Percentiles rank a stretch among this genome's conserved stretches.
Conservation (phyloP, 2,888 invertebrate genomes). For the Volucella inanis region DNA sequence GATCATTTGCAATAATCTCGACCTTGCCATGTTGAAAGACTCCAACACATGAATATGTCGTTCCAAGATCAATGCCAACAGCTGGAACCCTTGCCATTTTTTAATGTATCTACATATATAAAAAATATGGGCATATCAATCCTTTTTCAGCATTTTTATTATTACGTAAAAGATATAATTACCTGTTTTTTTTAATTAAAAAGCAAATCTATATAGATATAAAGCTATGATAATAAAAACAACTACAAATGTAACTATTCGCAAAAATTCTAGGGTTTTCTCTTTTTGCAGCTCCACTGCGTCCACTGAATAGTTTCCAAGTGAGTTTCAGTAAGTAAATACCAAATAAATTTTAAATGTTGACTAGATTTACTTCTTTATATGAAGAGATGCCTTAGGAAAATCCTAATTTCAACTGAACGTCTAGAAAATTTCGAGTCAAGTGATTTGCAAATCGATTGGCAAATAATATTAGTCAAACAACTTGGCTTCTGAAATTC, state of each 20-base stretch:
- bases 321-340: slow-evolving; percentile 57
- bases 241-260: slow-evolving; percentile 82
- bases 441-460: slow-evolving; percentile 36
- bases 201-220: slow-evolving; percentile 82
- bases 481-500: slow-evolving; percentile 14
- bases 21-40: slow-evolving; percentile 95
- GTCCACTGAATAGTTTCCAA: slow-evolving; percentile 76
- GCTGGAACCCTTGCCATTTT: slow-evolving; percentile 83
- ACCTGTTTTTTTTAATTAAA: slow-evolving; percentile 76
- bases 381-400: slow-evolving; percentile 22
- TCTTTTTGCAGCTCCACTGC: slow-evolving; percentile 83
- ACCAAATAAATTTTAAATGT: slow-evolving; percentile 26
- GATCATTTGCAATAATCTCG: slow-evolving; percentile 93
- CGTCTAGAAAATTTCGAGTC: slow-evolving; percentile 38
- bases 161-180: slow-evolving; percentile 32
- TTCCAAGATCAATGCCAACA: slow-evolving; percentile 90
- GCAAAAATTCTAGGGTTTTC: slow-evolving; percentile 82
- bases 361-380: slow-evolving; percentile 52
- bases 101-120: no score
- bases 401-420: slow-evolving; percentile 35
- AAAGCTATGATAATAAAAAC: slow-evolving; percentile 82
- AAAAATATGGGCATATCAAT: no score
- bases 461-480: slow-evolving; percentile 5
- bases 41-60: slow-evolving; percentile 96
- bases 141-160: neutral